These are phyloP conservation scores for Trachelus iudaicus DNA, from an alignment of 2,888 invertebrate genomes.

Conservation along the genomic window DNA sequence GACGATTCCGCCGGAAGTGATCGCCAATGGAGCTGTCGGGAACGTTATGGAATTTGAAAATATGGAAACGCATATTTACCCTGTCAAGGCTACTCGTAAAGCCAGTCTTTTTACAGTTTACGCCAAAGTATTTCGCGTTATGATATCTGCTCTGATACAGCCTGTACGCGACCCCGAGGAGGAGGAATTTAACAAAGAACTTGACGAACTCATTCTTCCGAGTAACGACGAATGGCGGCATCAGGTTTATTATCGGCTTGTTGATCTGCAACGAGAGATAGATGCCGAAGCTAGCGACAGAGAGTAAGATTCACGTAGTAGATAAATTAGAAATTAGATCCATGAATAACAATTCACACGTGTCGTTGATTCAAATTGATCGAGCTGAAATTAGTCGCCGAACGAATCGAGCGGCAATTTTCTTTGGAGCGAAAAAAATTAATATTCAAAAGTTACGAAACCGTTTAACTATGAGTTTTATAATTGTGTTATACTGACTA, in stretches of 20 bases:
- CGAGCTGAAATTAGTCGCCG: not conserved
- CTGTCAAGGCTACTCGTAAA: constrained; percentile 51
- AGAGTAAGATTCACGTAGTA: constrained; percentile 8
- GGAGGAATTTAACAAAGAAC: constrained; percentile 55
- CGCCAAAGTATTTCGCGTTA: constrained; percentile 73
- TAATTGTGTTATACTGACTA: not conserved
- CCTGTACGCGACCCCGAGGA: constrained; percentile 31
- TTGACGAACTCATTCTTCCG: constrained; percentile 73
- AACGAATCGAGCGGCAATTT: not conserved
- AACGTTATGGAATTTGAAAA: not conserved
- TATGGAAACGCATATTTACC: not conserved
- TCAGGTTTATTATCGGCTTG: constrained; percentile 75
- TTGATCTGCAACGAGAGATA: constrained; percentile 72
- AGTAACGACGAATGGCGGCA: constrained; percentile 78
- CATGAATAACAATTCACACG: not conserved
- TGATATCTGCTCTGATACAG: constrained; percentile 67
- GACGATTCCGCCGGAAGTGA: not conserved
- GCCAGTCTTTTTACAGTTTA: constrained; percentile 75
- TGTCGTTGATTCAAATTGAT: not conserved
- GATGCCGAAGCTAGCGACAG: constrained; percentile 53
- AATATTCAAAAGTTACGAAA: not conserved
- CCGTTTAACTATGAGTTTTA: not conserved
- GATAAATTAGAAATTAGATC: not conserved
- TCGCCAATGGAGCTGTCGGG: not conserved
- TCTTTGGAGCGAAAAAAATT: not conserved